Evolutionary conservation across 2,888 invertebrate genomes (phyloP), one percentile per base, ranked within the genome.

Genomic region (Tenthredo notha): DNA sequence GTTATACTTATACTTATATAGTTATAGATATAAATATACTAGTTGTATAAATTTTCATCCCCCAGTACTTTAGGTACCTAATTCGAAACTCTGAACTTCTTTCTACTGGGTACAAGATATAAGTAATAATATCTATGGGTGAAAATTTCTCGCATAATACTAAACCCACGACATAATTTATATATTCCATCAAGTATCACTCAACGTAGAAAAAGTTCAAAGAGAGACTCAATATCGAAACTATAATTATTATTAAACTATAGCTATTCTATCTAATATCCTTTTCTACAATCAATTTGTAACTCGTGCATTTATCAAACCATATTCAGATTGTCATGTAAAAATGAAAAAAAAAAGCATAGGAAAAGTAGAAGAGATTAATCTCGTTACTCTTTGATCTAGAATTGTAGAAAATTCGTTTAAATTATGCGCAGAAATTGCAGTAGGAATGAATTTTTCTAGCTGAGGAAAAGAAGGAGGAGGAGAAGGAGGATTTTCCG

Each of bases 181-280:
- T 4, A 72, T 40, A 67, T 72, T 37, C n/a, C 37, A 72, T 72
- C 40, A 72, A 33, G 33, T n/a, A 72, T 72, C 72, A 72, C 72
- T 72, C 40, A 29, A 29, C 29, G 40, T 7, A 15, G n/a, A 2
- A 54, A 54, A 40, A 40, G 37, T 72, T 72, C 37, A 37, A 72
- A 72, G 72, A 72, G 72, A 33, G 18, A 67, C 72, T 33, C 72
- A 40, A 72, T 72, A n/a, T 72, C 15, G n/a, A 40, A 72, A 72
- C 72, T 72, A 54, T 72, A 54, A 54, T 54, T 40, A 72, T 72
- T 72, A 72, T 40, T 25, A 37, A n/a, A n/a, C n/a, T n/a, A n/a
- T n/a, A n/a, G n/a, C n/a, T n/a, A n/a, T n/a, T n/a, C n/a, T n/a
- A n/a, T n/a, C n/a, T n/a, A n/a, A n/a, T n/a, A n/a, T n/a, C n/a